Evolutionary conservation across 2,888 invertebrate species (phyloP), one percentile per base, ranked within the genome.

Genomic region (Apotomis turbidana): DNA sequence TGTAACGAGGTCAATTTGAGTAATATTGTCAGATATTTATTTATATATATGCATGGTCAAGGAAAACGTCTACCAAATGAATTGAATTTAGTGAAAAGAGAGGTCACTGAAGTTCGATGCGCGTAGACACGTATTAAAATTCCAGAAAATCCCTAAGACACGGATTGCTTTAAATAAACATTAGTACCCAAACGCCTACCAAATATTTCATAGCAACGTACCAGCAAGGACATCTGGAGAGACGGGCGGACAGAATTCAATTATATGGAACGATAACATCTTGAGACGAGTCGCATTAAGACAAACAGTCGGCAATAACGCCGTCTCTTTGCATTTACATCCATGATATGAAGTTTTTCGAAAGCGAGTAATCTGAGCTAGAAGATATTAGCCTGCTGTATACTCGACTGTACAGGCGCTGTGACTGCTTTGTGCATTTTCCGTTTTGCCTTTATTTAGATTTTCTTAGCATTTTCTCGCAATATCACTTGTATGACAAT

Each of bases 271-370:
- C 74, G 76, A 75, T 76, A 76, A 75, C 76, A 77, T 83, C 81
- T 80, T 79, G 79, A 83, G 46, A 38, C 68, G 62, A 68, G 72
- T 82, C 80, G 79, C 85, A 87, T 86, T 87, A 86, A 80, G 85
- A 85, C 85, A 83, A 86, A 85, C 85, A 86, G 81, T 77, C 75
- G 74, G 78, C 79, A 82, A 80, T 80, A 80, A 79, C 78, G 76
- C 76, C 75, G 78, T 74, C 76, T 78, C 78, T 78, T 79, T 80
- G 81, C 79, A 80, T 81, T 80, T 80, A 82, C 78, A 80, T 79
- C 68, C 75, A 58, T 59, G 68, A 72, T 72, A 72, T 72, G 62
- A 72, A 72, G 68, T 72, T 68, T 67, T 71, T 68, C 52, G 38
- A 72, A 63, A 51, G 15, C 6, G 15, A 66, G 54, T 44, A 54